Evolutionary conservation across 30 jellyfish, hydroid and myxozoan genomes (phyloP), one percentile per base, ranked within the genome.

Genomic region (Rhopilema esculentum): DNA sequence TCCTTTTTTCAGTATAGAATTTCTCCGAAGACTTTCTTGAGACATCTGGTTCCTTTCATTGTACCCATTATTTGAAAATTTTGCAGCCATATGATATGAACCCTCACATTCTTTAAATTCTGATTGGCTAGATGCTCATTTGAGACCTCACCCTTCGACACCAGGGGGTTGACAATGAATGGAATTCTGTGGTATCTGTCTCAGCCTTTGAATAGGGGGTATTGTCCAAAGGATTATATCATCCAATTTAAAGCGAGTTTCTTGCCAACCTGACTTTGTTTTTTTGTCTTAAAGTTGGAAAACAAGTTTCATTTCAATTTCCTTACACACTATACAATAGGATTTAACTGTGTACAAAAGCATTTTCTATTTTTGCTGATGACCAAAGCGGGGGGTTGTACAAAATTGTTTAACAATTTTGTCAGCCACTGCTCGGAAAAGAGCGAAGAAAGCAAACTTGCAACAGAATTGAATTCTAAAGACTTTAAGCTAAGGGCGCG

Each of bases 41-140:
- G n/a, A n/a, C n/a, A n/a, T n/a, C n/a, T n/a, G n/a, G n/a, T n/a
- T n/a, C n/a, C n/a, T n/a, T n/a, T n/a, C n/a, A n/a, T n/a, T n/a
- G n/a, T n/a, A n/a, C n/a, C n/a, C n/a, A n/a, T n/a, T n/a, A n/a
- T n/a, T n/a, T n/a, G n/a, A n/a, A n/a, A n/a, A n/a, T n/a, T n/a
- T n/a, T n/a, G n/a, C n/a, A n/a, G n/a, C n/a, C n/a, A n/a, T n/a
- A n/a, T n/a, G n/a, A n/a, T n/a, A n/a, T n/a, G n/a, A n/a, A n/a
- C n/a, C n/a, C n/a, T n/a, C 64, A 71, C 92, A 84, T 84, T 84
- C 92, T 71, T 84, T 31, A 80, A 61, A 61, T 70, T 84, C 82
- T 84, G 87, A 84, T 84, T 84, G 92, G 92, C 71, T 82, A 66
- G 64, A 17, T 81, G 30, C 72, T 76, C 64, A 76, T 27, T 61